phyloP scores from a whole-genome alignment of 2,113 vertebrate genomes.

The Camelus bactrianus region DNA sequence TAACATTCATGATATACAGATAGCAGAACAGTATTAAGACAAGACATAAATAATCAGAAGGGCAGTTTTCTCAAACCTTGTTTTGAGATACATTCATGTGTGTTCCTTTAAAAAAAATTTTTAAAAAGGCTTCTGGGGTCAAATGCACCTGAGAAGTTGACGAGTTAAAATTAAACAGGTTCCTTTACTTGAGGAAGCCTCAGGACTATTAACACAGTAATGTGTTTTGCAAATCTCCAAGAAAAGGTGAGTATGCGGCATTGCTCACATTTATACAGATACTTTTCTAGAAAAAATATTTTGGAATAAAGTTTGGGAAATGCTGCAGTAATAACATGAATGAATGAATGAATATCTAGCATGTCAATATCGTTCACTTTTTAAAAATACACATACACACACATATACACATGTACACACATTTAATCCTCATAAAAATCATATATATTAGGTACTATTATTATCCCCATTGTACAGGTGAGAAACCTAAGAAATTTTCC shows the following conservation, averaged over 20 bases:
- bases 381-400: neutral
- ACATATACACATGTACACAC: neutral
- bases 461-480: neutral
- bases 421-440: neutral
- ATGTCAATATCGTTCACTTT: neutral
- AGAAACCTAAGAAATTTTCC: neutral
- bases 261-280: neutral
- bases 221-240: neutral
- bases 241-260: neutral
- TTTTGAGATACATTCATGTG: neutral
- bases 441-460: neutral
- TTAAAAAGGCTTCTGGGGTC: neutral
- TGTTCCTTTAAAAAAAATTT: neutral
- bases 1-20: neutral
- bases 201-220: neutral
- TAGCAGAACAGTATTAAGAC: neutral
- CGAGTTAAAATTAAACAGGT: neutral
- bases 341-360: neutral
- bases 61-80: neutral
- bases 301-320: neutral
- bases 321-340: neutral
- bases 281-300: neutral
- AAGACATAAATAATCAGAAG: neutral
- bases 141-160: conserved; percentile 34
- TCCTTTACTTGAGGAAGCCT: neutral